A percentile compares a stretch with the other conserved stretches of the same genome.
Conservation (phyloP, 2,797 vertebrate genomes). For the Gambusia yucatana region DNA sequence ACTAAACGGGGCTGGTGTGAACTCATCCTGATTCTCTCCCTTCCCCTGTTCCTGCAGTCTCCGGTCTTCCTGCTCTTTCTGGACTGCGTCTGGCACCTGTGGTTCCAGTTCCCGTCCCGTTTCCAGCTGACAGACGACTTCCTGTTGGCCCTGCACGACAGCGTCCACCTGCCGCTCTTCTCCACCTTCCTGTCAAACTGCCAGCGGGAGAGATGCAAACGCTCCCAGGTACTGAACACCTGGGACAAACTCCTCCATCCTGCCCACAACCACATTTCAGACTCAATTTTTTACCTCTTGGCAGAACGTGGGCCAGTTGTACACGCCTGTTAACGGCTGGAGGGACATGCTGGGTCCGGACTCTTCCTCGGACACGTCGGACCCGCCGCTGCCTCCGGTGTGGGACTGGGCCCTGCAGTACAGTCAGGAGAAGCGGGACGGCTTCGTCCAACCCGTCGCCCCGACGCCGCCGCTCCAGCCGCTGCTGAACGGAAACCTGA, state of each 20-base stretch:
- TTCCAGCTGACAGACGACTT: slow-evolving; percentile 92
- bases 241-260: not conserved
- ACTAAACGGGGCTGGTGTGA: no score
- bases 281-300: not conserved
- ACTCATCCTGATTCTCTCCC: not conserved
- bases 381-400: slow-evolving; percentile 79
- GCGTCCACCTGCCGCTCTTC: slow-evolving; percentile 87
- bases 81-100: slow-evolving; percentile 93
- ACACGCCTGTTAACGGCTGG: slow-evolving; percentile 82
- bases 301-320: slow-evolving; percentile 81
- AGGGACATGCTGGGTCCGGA: slow-evolving; percentile 71
- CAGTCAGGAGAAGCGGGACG: slow-evolving; percentile 75
- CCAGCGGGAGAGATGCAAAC: slow-evolving; percentile 85
- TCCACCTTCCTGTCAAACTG: slow-evolving; percentile 91
- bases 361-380: slow-evolving; percentile 69
- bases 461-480: slow-evolving; percentile 39
- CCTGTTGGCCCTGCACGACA: slow-evolving; percentile 91
- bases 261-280: not conserved
- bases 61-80: slow-evolving; percentile 94
- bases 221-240: slow-evolving; percentile 74
- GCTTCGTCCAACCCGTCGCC: slow-evolving; percentile 84
- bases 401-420: slow-evolving; percentile 94
- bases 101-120: slow-evolving; percentile 86
- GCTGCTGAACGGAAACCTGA: slow-evolving; percentile 83
- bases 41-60: slow-evolving; percentile 76